Base-by-base conservation (phyloP, 2,797 vertebrate genomes). In the Centroberyx gerrardi region DNA sequence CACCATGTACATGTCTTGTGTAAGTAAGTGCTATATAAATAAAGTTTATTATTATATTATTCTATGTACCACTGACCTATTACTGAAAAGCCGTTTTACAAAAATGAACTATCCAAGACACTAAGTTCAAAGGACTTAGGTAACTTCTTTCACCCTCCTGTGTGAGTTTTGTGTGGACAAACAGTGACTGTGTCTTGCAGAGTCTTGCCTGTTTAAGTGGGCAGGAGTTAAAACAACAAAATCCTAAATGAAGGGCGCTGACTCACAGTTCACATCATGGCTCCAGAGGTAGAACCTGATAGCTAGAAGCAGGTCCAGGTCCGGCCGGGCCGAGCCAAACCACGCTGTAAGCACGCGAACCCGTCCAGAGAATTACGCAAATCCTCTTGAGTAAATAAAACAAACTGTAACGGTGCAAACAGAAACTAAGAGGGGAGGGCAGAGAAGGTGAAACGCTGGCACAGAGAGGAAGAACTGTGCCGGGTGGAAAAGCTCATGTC, bases 401-500 rank as follows among this genome's bases (percentile, higher is more conserved):
- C 67, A 72, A 81, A 80, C 62, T 0, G 6, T 33, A 62, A 63
- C 66, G 77, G 68, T 81, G 60, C 59, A 69, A 80, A 74, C 38
- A 81, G 67, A 72, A 42, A 38, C 46, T 38, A 6, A 44, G 64
- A 73, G 62, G 68, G 62, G 44, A 14, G 1, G 58, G 62, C 55
- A 48, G 72, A 48, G 62, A 67, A 74, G 68, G 82, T 78, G 78
- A 81, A 78, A 54, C 15, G 15, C 68, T 78, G 86, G 82, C 78
- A 77, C 0, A 4, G 14, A 59, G 54, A 83, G 13, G 36, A 71
- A 62, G 59, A 72, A 54, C 54, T 17, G 63, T 8, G 33, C 22
- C 54, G 63, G 68, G 58, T 80, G 78, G 83, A 86, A 82, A 86
- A 71, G 74, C 60, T 28, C 59, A 36, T 56, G 73, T 83, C 74